These are phyloP conservation scores for Daphoenositta chrysoptera DNA, from an alignment of 2,113 vertebrate genomes.

Conservation along the genomic window DNA sequence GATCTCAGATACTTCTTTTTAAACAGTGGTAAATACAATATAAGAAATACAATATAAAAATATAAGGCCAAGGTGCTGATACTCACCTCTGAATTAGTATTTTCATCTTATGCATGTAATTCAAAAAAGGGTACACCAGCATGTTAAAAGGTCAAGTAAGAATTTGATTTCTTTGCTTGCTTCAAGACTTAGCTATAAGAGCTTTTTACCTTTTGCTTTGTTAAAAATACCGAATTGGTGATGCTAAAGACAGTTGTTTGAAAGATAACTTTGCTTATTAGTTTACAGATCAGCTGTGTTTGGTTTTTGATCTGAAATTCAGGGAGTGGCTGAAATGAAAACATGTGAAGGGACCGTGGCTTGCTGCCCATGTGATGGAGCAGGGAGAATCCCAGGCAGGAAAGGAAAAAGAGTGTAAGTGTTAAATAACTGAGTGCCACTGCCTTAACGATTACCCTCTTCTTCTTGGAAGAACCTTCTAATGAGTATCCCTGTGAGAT, in stretches of 20 bases:
- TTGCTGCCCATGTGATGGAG: background rate
- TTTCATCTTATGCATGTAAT: background rate
- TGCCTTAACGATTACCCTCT: background rate
- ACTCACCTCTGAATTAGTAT: background rate
- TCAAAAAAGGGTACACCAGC: background rate
- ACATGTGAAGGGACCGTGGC: background rate
- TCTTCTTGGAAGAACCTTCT: background rate
- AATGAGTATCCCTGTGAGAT: background rate
- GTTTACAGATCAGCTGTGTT: background rate
- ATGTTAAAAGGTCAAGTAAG: background rate
- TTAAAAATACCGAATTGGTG: background rate
- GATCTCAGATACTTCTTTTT: background rate
- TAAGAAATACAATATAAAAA: no score
- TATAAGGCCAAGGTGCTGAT: background rate
- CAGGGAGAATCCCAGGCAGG: background rate
- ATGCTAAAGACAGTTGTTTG: background rate
- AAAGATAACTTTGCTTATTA: background rate
- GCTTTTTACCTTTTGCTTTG: background rate
- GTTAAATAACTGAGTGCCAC: background rate
- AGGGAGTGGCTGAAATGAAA: background rate
- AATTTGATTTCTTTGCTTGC: background rate
- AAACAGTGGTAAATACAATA: background rate
- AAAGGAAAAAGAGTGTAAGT: background rate
- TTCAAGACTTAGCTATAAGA: background rate
- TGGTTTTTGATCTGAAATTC: background rate